Percentiles rank a stretch among this genome's conserved stretches.
Conservation (phyloP, 2,888 invertebrate species). For the Tetheella fluctuosa region DNA sequence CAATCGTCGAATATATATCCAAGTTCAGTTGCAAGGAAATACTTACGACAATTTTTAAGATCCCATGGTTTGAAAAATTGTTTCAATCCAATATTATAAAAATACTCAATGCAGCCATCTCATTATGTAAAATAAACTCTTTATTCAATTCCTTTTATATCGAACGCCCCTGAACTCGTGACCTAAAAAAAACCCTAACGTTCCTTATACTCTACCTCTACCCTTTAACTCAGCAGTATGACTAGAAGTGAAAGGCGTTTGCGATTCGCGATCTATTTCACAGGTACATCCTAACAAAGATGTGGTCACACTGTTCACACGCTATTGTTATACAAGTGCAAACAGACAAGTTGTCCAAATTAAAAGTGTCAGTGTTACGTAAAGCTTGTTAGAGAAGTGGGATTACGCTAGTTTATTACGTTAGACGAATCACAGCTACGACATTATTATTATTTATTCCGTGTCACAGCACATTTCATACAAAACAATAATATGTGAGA, state of each 20-base stretch:
- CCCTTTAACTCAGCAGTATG: slow-evolving; percentile 65
- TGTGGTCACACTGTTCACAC: slow-evolving; percentile 66
- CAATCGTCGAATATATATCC: too few species aligned
- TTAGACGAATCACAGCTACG: slow-evolving; percentile 30
- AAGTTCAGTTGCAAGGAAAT: too few species aligned
- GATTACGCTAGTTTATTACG: slow-evolving; percentile 33
- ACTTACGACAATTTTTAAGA: too few species aligned
- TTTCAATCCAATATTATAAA: not conserved
- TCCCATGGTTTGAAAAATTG: too few species aligned
- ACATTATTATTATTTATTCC: slow-evolving; percentile 8
- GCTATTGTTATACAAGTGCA: slow-evolving; percentile 60
- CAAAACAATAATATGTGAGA: not conserved
- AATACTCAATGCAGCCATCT: not conserved
- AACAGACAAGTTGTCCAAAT: slow-evolving; percentile 47
- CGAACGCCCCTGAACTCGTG: slow-evolving; percentile 31
- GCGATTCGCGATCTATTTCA: slow-evolving; percentile 63
- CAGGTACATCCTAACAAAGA: slow-evolving; percentile 56
- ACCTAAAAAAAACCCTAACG: slow-evolving; percentile 55
- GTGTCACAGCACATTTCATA: not conserved
- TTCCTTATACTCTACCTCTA: slow-evolving; percentile 60
- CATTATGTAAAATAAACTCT: not conserved
- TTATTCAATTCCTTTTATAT: not conserved
- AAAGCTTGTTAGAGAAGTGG: slow-evolving; percentile 53
- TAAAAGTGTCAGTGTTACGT: slow-evolving; percentile 54
- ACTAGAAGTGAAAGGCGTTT: slow-evolving; percentile 74